Conservation (phyloP, 2,888 invertebrate genomes). For the Calameuta idolon region DNA sequence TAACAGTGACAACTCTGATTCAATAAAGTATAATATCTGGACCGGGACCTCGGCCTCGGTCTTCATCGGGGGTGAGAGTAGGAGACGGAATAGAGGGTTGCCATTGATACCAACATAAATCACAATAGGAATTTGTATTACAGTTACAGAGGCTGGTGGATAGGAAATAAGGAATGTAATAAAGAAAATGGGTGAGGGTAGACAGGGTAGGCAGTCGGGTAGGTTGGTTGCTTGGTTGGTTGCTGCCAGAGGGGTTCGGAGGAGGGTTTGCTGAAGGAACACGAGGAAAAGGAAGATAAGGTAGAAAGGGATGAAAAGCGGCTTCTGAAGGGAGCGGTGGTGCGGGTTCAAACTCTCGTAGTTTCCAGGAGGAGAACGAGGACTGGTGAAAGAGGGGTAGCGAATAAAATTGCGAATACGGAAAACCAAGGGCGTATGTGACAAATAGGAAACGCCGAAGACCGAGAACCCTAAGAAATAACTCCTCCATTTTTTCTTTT, state of each 20-base stretch:
- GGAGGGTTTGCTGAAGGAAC: constrained; percentile 27
- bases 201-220: constrained; percentile 30
- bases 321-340: constrained; percentile 9
- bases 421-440: constrained; percentile 22
- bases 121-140: constrained; percentile 68
- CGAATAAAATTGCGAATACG: constrained; percentile 21
- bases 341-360: constrained; percentile 9
- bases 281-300: constrained; percentile 10
- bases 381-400: constrained; percentile 4
- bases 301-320: constrained; percentile 4
- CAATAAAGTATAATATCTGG: constrained; percentile 65
- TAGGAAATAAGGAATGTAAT: constrained; percentile 68
- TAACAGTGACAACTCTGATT: constrained; percentile 61
- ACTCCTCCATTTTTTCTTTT: background rate
- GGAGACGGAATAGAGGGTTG: constrained; percentile 39
- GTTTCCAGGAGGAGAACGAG: constrained; percentile 5
- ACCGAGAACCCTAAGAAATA: background rate
- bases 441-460: constrained; percentile 18
- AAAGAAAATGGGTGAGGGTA: constrained; percentile 64
- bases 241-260: constrained; percentile 3
- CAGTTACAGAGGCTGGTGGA: constrained; percentile 65
- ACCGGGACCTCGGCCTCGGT: constrained; percentile 27
- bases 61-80: constrained; percentile 15
- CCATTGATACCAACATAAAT: constrained; percentile 68
- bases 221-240: background rate